Conservation (phyloP, 1,140 invertebrate genomes). For the Galendromus occidentalis region DNA sequence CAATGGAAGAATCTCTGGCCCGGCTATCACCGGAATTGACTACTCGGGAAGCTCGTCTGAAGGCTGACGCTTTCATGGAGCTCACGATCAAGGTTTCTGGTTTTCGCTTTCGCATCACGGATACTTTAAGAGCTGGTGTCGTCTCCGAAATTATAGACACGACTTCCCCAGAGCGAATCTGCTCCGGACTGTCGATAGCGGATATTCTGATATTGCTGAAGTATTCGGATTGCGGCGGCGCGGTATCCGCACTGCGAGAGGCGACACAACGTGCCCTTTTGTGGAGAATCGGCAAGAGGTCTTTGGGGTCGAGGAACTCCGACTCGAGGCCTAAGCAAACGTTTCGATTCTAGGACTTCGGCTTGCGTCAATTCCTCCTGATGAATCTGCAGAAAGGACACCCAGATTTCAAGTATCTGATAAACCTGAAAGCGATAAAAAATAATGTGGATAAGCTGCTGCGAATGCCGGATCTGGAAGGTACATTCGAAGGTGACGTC, state of each 20-base stretch:
- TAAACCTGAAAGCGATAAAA: slow-evolving; percentile 41
- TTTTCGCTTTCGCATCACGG: no score
- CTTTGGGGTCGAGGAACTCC: no score
- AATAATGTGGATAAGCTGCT: slow-evolving; percentile 48
- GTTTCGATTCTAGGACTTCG: slow-evolving; percentile 26
- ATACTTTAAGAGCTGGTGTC: no score
- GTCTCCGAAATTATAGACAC: no score
- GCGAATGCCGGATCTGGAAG: slow-evolving; percentile 26
- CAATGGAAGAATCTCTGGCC: background rate
- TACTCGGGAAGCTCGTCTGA: background rate
- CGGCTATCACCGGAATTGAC: background rate
- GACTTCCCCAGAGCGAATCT: no score
- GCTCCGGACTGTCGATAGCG: no score
- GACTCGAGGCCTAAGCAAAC: background rate
- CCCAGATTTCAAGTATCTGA: slow-evolving; percentile 9
- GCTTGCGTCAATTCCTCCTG: slow-evolving; percentile 44
- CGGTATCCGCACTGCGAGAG: no score
- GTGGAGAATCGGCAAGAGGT: no score
- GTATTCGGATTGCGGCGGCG: no score
- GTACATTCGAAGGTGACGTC: slow-evolving; percentile 42
- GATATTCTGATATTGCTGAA: no score
- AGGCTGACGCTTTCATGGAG: background rate
- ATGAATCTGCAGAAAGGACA: slow-evolving; percentile 50
- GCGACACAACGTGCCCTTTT: no score
- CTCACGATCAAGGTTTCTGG: background rate